phyloP scores from a whole-genome alignment of 2,797 vertebrate species.

The Sebastes taczanowskii region DNA sequence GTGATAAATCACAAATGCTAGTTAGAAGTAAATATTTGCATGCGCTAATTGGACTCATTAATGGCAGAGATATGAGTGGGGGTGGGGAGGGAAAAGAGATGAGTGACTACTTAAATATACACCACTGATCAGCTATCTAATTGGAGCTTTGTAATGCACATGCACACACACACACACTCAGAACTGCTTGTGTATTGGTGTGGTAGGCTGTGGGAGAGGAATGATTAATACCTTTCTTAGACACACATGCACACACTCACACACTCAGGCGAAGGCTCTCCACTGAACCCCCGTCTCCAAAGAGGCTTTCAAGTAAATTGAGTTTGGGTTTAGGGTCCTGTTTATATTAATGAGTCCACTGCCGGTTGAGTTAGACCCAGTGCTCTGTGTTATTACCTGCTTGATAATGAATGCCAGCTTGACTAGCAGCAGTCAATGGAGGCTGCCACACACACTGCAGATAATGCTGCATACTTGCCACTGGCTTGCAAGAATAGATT shows the following conservation, averaged over 20 bases:
- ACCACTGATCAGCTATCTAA: conserved; percentile 73
- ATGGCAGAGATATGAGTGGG: conserved; percentile 68
- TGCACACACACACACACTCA: conserved; percentile 23
- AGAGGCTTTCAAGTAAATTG: conserved; percentile 82
- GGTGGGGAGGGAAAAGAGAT: conserved; percentile 25
- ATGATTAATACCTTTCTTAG: conserved; percentile 75
- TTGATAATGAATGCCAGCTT: conserved; percentile 76
- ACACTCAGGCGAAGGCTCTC: conserved; percentile 39
- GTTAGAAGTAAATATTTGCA: conserved; percentile 83
- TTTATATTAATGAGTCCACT: conserved; percentile 79
- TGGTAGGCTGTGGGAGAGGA: conserved; percentile 46
- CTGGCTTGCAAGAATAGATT: conserved; percentile 50
- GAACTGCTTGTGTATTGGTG: conserved; percentile 38
- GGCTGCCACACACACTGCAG: conserved; percentile 41
- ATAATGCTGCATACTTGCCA: conserved; percentile 47
- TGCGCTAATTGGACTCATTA: conserved; percentile 84
- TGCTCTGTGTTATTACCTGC: conserved; percentile 77
- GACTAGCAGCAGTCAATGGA: conserved; percentile 67
- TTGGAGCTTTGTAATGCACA: conserved; percentile 73
- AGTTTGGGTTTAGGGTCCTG: conserved; percentile 81
- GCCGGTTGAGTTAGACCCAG: conserved; percentile 68
- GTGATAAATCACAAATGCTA: conserved; percentile 79
- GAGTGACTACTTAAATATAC: conserved; percentile 73
- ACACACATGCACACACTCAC: conserved; percentile 32
- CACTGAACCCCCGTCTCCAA: conserved; percentile 64